These are phyloP conservation scores for Rafetus swinhoei DNA, from an alignment of 2,113 vertebrate genomes.

Conservation along the genomic window DNA sequence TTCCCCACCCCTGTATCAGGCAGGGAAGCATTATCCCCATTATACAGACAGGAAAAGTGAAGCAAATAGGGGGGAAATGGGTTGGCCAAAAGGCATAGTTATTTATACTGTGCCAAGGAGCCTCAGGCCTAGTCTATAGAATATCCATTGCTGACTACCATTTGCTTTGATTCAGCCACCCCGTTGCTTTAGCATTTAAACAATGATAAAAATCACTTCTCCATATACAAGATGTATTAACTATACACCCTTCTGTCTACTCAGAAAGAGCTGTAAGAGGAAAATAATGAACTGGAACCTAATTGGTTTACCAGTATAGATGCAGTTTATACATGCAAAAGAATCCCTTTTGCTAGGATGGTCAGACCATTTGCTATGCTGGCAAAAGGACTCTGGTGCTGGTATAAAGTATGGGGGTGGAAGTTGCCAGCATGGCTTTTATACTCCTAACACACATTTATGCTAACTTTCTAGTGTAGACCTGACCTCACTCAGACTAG, in stretches of 20 bases:
- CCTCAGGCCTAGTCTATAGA: neutral
- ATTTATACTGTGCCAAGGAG: neutral
- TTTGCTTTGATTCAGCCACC: too few relatives aligned
- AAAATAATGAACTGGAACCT: too few relatives aligned
- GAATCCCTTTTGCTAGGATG: neutral
- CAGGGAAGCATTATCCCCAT: neutral
- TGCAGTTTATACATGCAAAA: neutral
- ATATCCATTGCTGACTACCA: too few relatives aligned
- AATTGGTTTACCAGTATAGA: neutral
- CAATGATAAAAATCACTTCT: too few relatives aligned
- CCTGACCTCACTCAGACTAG: neutral
- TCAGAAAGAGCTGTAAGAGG: too few relatives aligned
- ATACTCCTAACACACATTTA: neutral
- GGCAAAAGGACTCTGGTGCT: neutral
- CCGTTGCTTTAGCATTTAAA: too few relatives aligned
- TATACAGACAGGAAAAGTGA: neutral
- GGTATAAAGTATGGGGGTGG: neutral
- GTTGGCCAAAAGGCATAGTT: rapidly evolving
- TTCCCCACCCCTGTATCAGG: too few relatives aligned
- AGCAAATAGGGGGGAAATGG: neutral
- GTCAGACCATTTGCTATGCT: neutral
- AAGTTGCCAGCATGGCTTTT: neutral
- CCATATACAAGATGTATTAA: too few relatives aligned
- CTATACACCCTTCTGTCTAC: too few relatives aligned
- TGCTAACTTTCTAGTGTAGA: neutral